phyloP scores from a whole-genome alignment of 2,888 invertebrate genomes.

The Neuroscelio doddi region DNA sequence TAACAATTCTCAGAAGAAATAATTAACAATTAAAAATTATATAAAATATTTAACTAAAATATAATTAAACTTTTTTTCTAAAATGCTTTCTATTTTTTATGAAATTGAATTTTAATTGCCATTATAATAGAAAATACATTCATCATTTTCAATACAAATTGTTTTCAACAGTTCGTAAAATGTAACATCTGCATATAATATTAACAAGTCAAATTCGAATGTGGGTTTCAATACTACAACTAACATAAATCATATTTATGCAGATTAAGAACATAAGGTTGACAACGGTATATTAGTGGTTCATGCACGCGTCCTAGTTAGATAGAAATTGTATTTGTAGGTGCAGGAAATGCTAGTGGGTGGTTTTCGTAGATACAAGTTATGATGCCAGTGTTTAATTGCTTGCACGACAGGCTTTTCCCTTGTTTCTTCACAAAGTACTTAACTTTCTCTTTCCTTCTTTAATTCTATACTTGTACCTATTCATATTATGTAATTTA shows the following conservation, averaged over 20 bases:
- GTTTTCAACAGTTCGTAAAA: background rate
- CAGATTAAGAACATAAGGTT: background rate
- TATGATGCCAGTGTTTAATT: constrained; percentile 9
- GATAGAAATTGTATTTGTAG: constrained; percentile 8
- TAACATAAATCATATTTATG: background rate
- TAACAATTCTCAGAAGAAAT: too few species aligned
- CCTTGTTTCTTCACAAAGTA: constrained; percentile 19
- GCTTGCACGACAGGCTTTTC: constrained; percentile 15
- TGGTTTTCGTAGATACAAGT: constrained; percentile 5
- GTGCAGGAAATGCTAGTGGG: background rate
- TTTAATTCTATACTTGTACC: background rate
- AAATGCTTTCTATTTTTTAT: too few species aligned
- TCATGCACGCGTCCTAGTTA: constrained; percentile 2
- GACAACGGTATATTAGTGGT: constrained; percentile 8
- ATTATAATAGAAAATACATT: background rate
- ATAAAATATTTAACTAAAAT: too few species aligned
- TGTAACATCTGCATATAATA: background rate
- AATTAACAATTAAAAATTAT: too few species aligned
- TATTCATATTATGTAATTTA: constrained; percentile 8
- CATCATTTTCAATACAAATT: background rate
- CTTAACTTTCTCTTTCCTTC: constrained; percentile 6
- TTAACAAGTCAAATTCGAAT: constrained; percentile 5
- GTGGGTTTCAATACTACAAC: background rate
- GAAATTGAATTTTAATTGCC: too few species aligned
- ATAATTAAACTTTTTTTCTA: too few species aligned